Conservation (phyloP, 2,797 vertebrate genomes). For the Notolepis coatsorum region DNA sequence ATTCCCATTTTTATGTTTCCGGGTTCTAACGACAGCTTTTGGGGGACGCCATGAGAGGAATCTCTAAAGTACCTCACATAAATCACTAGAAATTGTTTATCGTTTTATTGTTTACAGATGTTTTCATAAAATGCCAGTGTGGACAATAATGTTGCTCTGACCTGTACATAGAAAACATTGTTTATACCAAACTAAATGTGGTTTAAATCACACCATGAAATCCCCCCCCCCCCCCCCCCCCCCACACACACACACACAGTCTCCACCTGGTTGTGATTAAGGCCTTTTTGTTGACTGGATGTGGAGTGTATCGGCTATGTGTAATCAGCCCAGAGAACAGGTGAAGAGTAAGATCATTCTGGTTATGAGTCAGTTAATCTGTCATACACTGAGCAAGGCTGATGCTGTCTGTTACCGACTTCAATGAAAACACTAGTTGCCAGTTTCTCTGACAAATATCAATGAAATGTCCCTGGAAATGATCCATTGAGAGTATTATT, state of each 20-base stretch:
- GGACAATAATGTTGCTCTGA: constrained; percentile 75
- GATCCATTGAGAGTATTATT: constrained; percentile 27
- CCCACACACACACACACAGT: neutral
- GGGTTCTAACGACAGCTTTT: constrained; percentile 57
- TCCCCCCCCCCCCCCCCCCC: neutral
- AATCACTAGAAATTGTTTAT: constrained; percentile 80
- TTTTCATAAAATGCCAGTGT: constrained; percentile 79
- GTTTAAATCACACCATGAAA: constrained; percentile 54
- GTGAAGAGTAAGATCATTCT: constrained; percentile 40
- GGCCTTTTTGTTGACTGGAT: constrained; percentile 64
- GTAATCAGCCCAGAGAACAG: constrained; percentile 33
- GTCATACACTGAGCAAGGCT: constrained; percentile 33
- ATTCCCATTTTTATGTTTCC: constrained; percentile 52
- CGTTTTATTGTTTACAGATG: constrained; percentile 92
- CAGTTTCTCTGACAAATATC: constrained; percentile 31
- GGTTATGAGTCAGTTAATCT: constrained; percentile 43
- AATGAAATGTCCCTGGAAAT: constrained; percentile 19
- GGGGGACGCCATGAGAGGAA: constrained; percentile 59
- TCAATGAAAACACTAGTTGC: constrained; percentile 32
- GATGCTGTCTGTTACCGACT: constrained; percentile 33
- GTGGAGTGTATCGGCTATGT: constrained; percentile 57
- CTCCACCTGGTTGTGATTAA: constrained; percentile 39
- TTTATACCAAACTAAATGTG: constrained; percentile 66
- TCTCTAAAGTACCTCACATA: constrained; percentile 91
- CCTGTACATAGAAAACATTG: constrained; percentile 74